Evolutionary conservation across 1,140 invertebrate species (phyloP), one percentile per base, ranked within the genome.

Genomic region (Brachionus calyciflorus): DNA sequence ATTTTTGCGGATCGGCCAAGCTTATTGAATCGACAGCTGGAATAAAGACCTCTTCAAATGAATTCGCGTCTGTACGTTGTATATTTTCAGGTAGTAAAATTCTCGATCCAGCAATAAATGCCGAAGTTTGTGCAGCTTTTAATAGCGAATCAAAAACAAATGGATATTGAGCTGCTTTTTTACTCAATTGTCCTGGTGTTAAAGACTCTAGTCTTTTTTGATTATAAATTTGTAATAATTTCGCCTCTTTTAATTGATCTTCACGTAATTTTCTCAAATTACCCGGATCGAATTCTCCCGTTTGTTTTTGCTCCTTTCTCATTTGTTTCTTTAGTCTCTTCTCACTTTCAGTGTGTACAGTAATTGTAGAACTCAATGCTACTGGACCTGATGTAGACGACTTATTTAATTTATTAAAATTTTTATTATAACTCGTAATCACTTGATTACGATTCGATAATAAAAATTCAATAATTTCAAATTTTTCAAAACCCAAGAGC

Each of bases 291-390:
- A 79, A 79, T 26, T 41, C 41, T 5, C 84, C 3, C 89, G 80
- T n/a, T 79, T 90, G 91, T 81, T 94, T 96, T 81, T 94, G 93
- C 81, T 94, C 92, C 82, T 93, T 94, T 12, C 92, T 87, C 7
- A 92, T 88, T 83, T 91, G 88, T 82, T 96, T 96, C 30, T 88
- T 86, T 28, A 93, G 81, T 70, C 89, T 84, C 80, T 91, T 93
- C 81, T 97, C 93, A 80, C 91, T 88, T 81, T 91, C 91, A 3
- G 92, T 92, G 81, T 86, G 78, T 4, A 81, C 78, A 77, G 70
- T 51, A 53, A 78, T 76, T 24, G 21, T 21, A 51, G 57, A 81
- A 48, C 17, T 19, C 10, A 55, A 12, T 21, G 53, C 40, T n/a
- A 17, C 6, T 2, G 48, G 60, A 44, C 37, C 60, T 3, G 19